Percentiles rank a stretch among this genome's conserved stretches.
phyloP scores from a whole-genome alignment of 2,113 vertebrate genomes.

The Ceratotherium simum region DNA sequence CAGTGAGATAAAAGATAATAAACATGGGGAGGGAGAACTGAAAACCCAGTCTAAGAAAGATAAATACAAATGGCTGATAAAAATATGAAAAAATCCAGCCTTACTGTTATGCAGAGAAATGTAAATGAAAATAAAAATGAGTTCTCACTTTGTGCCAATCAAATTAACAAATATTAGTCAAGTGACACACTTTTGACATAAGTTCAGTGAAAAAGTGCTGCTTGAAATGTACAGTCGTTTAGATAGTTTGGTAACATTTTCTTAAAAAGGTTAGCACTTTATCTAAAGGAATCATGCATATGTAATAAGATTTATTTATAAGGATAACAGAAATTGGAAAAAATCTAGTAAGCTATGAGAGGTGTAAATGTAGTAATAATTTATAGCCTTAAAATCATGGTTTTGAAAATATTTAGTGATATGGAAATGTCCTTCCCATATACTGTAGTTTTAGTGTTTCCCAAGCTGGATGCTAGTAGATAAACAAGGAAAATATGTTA shows the following conservation, averaged over 20 bases:
- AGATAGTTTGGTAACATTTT: not conserved
- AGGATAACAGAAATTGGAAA: not conserved
- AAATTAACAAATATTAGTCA: not conserved
- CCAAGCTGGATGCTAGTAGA: not conserved
- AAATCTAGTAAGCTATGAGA: not conserved
- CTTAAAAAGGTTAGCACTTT: not conserved
- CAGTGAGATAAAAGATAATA: not conserved
- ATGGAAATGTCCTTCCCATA: not conserved
- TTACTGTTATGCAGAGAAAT: not conserved
- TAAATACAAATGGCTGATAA: not conserved
- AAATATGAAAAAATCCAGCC: not conserved
- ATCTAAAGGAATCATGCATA: not conserved
- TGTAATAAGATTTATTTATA: not conserved
- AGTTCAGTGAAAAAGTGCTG: not conserved
- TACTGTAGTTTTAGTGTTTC: not conserved
- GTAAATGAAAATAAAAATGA: not conserved
- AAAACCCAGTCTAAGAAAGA: not conserved
- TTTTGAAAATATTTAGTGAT: slow-evolving; percentile 1
- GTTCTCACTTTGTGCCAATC: not conserved
- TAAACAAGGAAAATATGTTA: not conserved
- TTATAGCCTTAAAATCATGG: not conserved
- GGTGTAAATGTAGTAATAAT: not conserved
- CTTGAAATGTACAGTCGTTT: not conserved
- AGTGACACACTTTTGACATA: not conserved
- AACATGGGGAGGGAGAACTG: not conserved